Base-by-base conservation (phyloP, 1,140 invertebrate species). In the Proctacanthus coquilletti region DNA sequence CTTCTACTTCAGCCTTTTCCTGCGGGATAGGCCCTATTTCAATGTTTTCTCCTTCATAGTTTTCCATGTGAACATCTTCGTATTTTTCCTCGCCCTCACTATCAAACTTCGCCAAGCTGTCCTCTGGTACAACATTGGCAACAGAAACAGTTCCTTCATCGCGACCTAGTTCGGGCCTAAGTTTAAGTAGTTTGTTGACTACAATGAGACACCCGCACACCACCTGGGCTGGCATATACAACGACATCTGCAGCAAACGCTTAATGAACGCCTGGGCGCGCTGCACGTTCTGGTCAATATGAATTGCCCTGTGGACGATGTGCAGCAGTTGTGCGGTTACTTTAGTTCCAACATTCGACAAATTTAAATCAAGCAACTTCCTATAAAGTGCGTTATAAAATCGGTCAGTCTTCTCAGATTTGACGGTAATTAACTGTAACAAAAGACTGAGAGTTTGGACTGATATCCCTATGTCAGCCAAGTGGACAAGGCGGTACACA, bases 351-450 rank as follows among this genome's bases (percentile, higher is more conserved):
- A 55, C 45, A 23, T 51, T 55, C 10, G 74, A 67, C 27, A 96
- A 68, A 42, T 81, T 74, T 3, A 80, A 68, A 51, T 88, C 84
- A 1, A 78, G 49, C 33, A 98, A 52, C 56, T 95, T 94, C 21
- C 72, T 72, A 56, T 98, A 98, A 15, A 98, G 68, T 1, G 86
- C 76, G 42, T 72, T 73, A 64, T 95, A 97, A 66, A 86, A 98
- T 39, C 92, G 65, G 42, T 65, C 61, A 3, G 65, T 52, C 52
- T 69, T 48, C 31, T 53, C 55, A 0, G 47, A 48, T 31, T 61
- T 59, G 0, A 71, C 59, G 33, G 73, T 73, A 21, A 74, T 71
- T 39, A 93, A 72, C 54, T 95, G 91, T 48, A 81, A 79, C 2
- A 98, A 63, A 40, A 98, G 66, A 42, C 75, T 77, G 0, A 98